Percentiles rank a stretch among this genome's conserved stretches.
phyloP scores from a whole-genome alignment of 2,797 vertebrate genomes.

The Hemitrygon akajei region DNA sequence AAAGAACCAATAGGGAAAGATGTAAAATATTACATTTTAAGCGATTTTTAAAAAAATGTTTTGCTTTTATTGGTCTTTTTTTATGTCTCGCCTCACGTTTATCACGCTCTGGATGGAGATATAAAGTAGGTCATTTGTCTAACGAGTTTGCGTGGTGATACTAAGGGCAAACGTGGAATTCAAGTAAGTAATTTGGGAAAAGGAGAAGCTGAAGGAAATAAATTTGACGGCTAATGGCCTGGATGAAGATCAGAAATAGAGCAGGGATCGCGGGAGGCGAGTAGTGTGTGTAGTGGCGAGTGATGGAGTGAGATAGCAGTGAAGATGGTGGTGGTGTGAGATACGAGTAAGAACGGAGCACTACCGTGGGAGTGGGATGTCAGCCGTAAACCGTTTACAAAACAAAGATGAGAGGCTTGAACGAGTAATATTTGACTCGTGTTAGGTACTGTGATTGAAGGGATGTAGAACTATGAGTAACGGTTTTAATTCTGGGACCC shows the following conservation, averaged over 20 bases:
- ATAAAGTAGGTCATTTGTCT: background rate
- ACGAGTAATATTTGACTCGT: background rate
- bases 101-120: background rate
- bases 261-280: background rate
- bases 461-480: background rate
- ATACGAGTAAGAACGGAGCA: background rate
- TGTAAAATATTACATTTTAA: no score
- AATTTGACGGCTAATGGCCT: background rate
- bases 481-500: background rate
- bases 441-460: background rate
- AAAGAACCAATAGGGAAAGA: no score
- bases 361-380: background rate
- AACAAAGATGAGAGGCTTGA: background rate
- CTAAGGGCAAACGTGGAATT: no score
- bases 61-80: no score
- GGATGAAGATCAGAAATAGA: background rate
- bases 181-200: background rate
- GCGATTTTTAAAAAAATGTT: no score
- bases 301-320: background rate
- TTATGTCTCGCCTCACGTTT: background rate
- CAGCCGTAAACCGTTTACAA: background rate
- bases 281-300: background rate
- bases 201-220: background rate
- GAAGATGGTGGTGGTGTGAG: background rate
- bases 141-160: background rate